Evolutionary conservation across 2,888 invertebrate species (phyloP).

Genomic region (Malachius bipustulatus): DNA sequence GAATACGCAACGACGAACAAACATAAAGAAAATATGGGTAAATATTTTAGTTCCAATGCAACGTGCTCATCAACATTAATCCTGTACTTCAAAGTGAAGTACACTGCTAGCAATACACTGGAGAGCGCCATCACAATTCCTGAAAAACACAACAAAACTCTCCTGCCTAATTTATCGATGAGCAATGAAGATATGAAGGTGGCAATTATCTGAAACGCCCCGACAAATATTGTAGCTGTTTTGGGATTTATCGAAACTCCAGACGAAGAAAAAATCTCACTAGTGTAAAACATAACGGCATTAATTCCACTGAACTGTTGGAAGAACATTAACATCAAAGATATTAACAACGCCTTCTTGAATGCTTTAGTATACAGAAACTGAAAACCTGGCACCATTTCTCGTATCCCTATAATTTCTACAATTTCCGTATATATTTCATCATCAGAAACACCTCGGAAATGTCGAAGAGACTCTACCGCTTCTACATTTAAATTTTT

Average conservation of each 20-base stretch:
- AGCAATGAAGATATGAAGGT: constrained; percentile 64
- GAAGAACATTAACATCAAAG: constrained; percentile 74
- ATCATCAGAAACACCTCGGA: constrained; percentile 61
- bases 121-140: constrained; percentile 58
- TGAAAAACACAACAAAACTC: constrained; percentile 61
- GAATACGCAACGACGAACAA: constrained; percentile 72
- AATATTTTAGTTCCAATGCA: constrained; percentile 50
- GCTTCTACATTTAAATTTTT: constrained; percentile 56
- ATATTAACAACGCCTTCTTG: constrained; percentile 53
- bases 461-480: constrained; percentile 49
- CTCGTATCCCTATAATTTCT: constrained; percentile 42
- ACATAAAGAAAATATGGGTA: constrained; percentile 63
- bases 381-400: constrained; percentile 19
- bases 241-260: constrained; percentile 46
- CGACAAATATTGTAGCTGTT: constrained; percentile 65
- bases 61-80: constrained; percentile 32
- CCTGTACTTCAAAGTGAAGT: constrained; percentile 45
- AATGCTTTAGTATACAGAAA: constrained; percentile 20
- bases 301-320: constrained; percentile 81
- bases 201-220: constrained; percentile 67
- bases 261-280: constrained; percentile 58
- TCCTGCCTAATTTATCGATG: constrained; percentile 71
- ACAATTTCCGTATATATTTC: constrained; percentile 52
- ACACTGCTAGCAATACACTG: constrained; percentile 57
- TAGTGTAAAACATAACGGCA: constrained; percentile 70